A percentile compares a stretch with the other conserved stretches of the same genome.
Conservation (phyloP, 1,140 invertebrate genomes). For the Micrasema minimum region DNA sequence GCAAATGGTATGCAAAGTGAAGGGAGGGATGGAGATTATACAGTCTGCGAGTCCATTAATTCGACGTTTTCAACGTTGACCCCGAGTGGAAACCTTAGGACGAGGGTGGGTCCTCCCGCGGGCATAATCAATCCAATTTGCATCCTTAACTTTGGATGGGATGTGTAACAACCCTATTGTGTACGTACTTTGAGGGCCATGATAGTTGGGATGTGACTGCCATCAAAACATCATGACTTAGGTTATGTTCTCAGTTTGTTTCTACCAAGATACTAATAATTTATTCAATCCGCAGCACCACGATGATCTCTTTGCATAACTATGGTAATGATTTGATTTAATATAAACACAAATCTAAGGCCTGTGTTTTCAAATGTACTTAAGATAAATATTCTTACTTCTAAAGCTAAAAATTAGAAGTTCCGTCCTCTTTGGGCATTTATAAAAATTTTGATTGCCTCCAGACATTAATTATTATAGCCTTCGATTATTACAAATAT, state of each 20-base stretch:
- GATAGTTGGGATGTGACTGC: constrained; percentile 32
- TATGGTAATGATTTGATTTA: too few relatives aligned
- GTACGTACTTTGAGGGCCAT: constrained; percentile 12
- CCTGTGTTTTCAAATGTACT: too few relatives aligned
- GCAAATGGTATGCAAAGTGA: constrained; percentile 51
- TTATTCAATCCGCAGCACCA: too few relatives aligned
- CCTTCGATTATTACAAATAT: too few relatives aligned
- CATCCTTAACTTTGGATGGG: constrained; percentile 48
- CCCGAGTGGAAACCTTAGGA: constrained; percentile 27
- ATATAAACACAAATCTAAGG: too few relatives aligned
- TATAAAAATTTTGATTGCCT: too few relatives aligned
- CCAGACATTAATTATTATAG: too few relatives aligned
- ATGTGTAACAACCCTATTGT: constrained; percentile 44
- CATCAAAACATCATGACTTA: constrained; percentile 8
- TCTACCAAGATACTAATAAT: neutral
- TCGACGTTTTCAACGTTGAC: constrained; percentile 51
- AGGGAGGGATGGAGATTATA: constrained; percentile 47
- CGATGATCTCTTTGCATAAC: too few relatives aligned
- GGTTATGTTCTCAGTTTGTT: neutral
- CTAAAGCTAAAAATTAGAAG: too few relatives aligned
- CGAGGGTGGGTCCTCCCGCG: constrained; percentile 41
- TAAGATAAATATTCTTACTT: too few relatives aligned
- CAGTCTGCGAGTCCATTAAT: constrained; percentile 51
- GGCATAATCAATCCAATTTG: constrained; percentile 54
- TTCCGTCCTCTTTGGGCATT: too few relatives aligned